These are phyloP conservation scores for Jacana jacana DNA, from an alignment of 2,113 vertebrate genomes.

Conservation along the genomic window DNA sequence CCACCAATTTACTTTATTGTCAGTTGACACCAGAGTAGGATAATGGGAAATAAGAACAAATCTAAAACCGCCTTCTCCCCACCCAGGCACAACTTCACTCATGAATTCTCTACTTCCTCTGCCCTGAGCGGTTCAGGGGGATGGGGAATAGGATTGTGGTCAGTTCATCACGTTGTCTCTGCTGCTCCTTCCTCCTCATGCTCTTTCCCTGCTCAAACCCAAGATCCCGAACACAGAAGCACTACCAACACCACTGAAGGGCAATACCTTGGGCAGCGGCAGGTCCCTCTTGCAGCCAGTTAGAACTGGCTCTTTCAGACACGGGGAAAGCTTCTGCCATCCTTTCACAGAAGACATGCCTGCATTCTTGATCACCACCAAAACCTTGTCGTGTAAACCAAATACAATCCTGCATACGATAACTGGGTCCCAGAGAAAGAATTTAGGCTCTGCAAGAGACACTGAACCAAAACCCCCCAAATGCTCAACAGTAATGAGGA, in stretches of 20 bases:
- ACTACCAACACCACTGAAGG: background rate
- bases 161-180: background rate
- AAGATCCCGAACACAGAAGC: background rate
- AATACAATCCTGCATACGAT: background rate
- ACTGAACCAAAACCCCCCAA: background rate
- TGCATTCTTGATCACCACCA: background rate
- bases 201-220: background rate
- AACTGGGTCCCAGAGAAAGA: background rate
- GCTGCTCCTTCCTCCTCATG: background rate
- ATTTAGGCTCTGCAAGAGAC: background rate
- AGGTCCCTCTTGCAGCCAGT: rapidly evolving
- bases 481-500: background rate
- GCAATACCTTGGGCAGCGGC: background rate
- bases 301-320: background rate
- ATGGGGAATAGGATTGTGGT: background rate
- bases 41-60: background rate
- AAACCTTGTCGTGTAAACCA: background rate
- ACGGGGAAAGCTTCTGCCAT: background rate
- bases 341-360: background rate
- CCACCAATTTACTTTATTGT: background rate
- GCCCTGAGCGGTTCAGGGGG: rapidly evolving
- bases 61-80: background rate
- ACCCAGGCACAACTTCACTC: background rate
- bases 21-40: background rate
- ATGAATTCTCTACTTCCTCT: background rate